Conservation (phyloP, 1,140 invertebrate species). For the Drosophila leontia region DNA sequence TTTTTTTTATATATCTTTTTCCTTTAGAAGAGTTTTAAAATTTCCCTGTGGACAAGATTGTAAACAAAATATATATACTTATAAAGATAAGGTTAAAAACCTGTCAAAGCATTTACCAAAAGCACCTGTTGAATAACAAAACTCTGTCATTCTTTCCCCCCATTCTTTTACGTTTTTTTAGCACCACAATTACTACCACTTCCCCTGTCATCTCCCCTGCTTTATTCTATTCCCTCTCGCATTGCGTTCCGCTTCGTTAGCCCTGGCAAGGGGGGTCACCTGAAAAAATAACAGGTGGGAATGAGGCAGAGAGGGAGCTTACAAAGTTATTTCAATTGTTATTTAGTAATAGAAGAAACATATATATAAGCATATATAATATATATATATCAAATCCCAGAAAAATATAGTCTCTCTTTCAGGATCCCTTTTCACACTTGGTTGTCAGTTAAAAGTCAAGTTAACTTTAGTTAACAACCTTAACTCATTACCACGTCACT, state of each 20-base stretch:
- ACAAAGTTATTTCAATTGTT: constrained; percentile 29
- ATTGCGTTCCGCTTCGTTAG: constrained; percentile 64
- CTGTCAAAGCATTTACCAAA: constrained; percentile 11
- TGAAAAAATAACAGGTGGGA: constrained; percentile 17
- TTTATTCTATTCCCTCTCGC: constrained; percentile 31
- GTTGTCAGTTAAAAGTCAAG: background rate
- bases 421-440: background rate
- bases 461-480: constrained; percentile 11
- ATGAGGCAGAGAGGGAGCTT: constrained; percentile 22
- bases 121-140: constrained; percentile 63
- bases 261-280: constrained; percentile 35
- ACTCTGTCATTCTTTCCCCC: background rate
- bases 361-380: background rate
- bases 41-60: no score
- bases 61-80: background rate
- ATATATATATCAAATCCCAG: background rate
- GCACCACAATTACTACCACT: constrained; percentile 31
- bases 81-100: background rate
- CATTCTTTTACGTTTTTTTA: constrained; percentile 1
- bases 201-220: background rate
- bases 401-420: no score
- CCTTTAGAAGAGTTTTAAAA: background rate
- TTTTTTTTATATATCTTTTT: background rate
- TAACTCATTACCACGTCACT: constrained; percentile 3
- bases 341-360: constrained; percentile 16